A percentile compares a stretch with the other conserved stretches of the same genome.
These are phyloP conservation scores for Hedychridium roseum DNA, from an alignment of 2,888 invertebrate genomes.

Conservation along the genomic window DNA sequence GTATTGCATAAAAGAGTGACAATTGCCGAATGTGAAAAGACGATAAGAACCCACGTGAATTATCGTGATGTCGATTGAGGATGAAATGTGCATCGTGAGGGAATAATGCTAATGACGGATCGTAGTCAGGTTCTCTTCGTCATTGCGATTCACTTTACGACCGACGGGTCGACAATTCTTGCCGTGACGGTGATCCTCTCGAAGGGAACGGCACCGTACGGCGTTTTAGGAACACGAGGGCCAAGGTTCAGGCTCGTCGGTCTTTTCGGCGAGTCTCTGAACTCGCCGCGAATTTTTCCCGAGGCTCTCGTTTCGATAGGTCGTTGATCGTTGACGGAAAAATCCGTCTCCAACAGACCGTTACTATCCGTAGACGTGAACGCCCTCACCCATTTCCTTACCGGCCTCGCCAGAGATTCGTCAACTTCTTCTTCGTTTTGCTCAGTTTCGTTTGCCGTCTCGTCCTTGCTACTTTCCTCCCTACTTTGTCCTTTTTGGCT, in stretches of 20 bases:
- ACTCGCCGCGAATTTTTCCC: background rate
- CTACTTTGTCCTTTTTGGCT: slow-evolving; percentile 15
- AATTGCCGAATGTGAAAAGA: background rate
- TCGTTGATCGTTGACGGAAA: slow-evolving; percentile 55
- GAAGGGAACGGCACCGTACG: slow-evolving; percentile 32
- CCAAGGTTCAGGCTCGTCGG: slow-evolving; percentile 51
- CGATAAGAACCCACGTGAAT: background rate
- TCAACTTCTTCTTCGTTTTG: slow-evolving; percentile 44
- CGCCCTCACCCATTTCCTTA: slow-evolving; percentile 27
- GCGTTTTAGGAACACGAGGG: slow-evolving; percentile 36
- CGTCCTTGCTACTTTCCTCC: slow-evolving; percentile 37
- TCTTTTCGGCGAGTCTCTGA: slow-evolving; percentile 23
- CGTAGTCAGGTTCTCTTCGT: too few relatives aligned
- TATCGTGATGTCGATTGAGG: background rate
- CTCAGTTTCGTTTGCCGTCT: slow-evolving; percentile 50
- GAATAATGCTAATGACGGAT: too few relatives aligned
- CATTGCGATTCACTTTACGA: slow-evolving; percentile 7
- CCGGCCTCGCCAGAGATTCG: slow-evolving; percentile 44
- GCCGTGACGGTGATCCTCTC: slow-evolving; percentile 50
- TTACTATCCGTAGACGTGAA: slow-evolving; percentile 7
- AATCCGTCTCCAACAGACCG: slow-evolving; percentile 51
- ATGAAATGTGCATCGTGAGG: slow-evolving; percentile 3
- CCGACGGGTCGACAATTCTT: slow-evolving; percentile 42
- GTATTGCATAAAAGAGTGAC: background rate
- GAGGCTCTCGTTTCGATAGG: slow-evolving; percentile 27